A percentile compares a stretch with the other conserved stretches of the same genome.
Evolutionary conservation across 2,113 vertebrate genomes (phyloP).

Genomic region (Nasalis larvatus): DNA sequence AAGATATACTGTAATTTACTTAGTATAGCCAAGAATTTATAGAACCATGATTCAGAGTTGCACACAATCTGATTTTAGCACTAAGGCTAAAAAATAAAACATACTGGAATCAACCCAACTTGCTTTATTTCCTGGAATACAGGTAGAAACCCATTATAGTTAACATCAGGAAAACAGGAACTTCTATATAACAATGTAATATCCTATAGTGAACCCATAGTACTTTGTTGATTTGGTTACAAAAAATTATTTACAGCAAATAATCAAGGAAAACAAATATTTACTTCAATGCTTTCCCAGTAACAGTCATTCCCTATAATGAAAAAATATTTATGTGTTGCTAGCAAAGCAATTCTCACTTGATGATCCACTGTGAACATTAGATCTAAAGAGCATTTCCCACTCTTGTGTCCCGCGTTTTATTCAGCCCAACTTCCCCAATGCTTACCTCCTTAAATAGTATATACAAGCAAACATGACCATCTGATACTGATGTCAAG

Average conservation of each 20-base stretch:
- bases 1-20: conserved; percentile 77
- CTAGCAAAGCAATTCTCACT: conserved; percentile 53
- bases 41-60: conserved; percentile 73
- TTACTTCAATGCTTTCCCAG: conserved; percentile 54
- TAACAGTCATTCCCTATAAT: conserved; percentile 33
- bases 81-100: conserved; percentile 67
- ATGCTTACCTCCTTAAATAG: neutral
- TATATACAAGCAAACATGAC: conserved; percentile 13
- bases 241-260: conserved; percentile 59
- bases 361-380: conserved; percentile 56
- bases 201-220: neutral
- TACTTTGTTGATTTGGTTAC: conserved; percentile 28
- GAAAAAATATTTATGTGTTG: conserved; percentile 54
- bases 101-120: conserved; percentile 52
- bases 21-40: conserved; percentile 74
- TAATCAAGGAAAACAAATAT: conserved; percentile 54
- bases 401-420: neutral
- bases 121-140: conserved; percentile 62
- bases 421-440: neutral
- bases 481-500: neutral
- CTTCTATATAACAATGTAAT: neutral
- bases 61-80: conserved; percentile 70
- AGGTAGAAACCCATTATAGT: conserved; percentile 52
- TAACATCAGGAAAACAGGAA: conserved; percentile 53
- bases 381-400: neutral